Evolutionary conservation across 1,140 invertebrate genomes (phyloP), one percentile per base, ranked within the genome.

Genomic region (Dreissena polymorpha): DNA sequence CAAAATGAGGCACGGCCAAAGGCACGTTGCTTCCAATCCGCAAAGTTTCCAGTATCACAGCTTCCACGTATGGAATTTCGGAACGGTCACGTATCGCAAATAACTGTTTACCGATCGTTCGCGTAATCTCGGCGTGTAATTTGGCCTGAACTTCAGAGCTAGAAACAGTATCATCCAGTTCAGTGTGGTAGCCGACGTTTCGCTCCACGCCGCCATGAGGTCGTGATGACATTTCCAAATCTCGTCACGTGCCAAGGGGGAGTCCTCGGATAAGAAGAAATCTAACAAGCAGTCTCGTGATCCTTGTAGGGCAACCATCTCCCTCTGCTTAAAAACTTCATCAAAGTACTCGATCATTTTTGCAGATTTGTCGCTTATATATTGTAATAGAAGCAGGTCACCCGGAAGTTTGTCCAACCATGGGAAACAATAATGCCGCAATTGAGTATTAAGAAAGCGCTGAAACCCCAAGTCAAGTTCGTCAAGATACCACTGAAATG

Each of bases 161-260:
- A 91, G 70, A 60, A 88, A 86, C 21, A 90, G 74, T 10, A 92
- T 29, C 0, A 68, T 76, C 72, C 83, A 88, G 2, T 64, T 65
- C 0, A 91, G 69, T 10, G 88, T 88, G 55, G 83, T 89, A 12
- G 89, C 85, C 13, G 87, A 85, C 13, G 89, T 91, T 70, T 92
- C 91, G 10, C 85, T 86, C 7, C 91, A 91, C 0, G 88, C 91
- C 12, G 85, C 77, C 60, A 91, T 89, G 29, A 92, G 70, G 64
- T 92, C 97, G 25, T 27, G 72, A 68, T 7, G 23, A 50, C 57
- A 89, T 80, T 39, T 87, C 83, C 10, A 50, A 23, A 25, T 77
- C 77, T 27, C 69, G 72, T 53, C 82, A 67, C 0, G 70, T 64
- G 50, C 51, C 65, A 14, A 14, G 12, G 64, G 64, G 49, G 3